Evolutionary conservation across 2,113 vertebrate genomes (phyloP).

Genomic region (Microcebus ravelobensis): DNA sequence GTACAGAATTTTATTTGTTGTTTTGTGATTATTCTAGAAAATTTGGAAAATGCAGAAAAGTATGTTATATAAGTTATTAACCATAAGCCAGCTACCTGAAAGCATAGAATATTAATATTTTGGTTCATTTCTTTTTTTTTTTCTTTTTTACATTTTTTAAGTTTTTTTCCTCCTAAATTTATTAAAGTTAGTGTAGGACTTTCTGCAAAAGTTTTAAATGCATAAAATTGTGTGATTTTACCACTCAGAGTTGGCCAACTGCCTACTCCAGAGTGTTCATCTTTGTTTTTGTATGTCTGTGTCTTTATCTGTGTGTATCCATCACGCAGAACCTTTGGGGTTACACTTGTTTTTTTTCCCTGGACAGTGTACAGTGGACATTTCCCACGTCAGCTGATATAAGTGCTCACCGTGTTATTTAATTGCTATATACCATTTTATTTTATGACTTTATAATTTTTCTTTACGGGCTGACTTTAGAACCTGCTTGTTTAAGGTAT

Average conservation of each 20-base stretch:
- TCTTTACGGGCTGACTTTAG: not conserved
- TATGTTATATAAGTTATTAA: not conserved
- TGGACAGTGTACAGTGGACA: not conserved
- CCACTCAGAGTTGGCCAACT: not conserved
- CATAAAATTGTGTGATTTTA: not conserved
- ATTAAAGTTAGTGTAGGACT: not conserved
- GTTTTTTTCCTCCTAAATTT: not conserved
- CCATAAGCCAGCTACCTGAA: not conserved
- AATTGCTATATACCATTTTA: not conserved
- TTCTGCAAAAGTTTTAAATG: not conserved
- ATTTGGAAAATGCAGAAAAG: constrained; percentile 41
- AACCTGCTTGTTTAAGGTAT: not conserved
- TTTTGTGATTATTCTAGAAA: constrained; percentile 30
- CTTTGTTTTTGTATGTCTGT: not conserved
- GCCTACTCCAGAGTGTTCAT: not conserved
- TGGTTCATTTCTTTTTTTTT: not conserved
- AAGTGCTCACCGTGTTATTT: not conserved
- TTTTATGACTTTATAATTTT: not conserved
- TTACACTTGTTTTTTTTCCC: not conserved
- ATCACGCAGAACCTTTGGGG: not conserved
- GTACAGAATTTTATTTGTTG: not conserved
- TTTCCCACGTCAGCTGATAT: not conserved
- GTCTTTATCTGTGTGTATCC: not conserved
- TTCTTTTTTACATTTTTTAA: not conserved
- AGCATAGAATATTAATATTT: constrained; percentile 33